Evolutionary conservation across 2,797 vertebrate species (phyloP).

Genomic region (Pipistrellus pipistrellus): DNA sequence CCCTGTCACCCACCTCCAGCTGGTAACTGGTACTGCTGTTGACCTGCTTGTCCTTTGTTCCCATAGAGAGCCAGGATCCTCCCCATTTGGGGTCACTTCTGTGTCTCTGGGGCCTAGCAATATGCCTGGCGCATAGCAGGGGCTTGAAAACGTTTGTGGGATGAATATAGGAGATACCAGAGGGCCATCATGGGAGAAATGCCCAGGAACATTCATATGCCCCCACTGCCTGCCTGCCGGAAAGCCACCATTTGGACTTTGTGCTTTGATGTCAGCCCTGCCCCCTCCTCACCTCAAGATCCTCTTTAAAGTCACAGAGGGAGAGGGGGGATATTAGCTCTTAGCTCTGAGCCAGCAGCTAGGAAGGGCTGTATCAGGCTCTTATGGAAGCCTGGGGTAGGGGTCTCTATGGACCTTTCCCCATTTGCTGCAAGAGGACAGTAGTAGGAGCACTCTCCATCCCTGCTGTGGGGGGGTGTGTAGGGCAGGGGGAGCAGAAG

Average conservation of each 20-base stretch:
- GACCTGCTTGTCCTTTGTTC: background rate
- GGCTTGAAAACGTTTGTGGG: background rate
- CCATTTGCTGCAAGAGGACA: background rate
- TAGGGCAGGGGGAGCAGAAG: no score
- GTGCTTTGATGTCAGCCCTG: background rate
- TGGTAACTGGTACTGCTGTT: no score
- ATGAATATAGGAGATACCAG: background rate
- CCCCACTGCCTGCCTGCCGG: background rate
- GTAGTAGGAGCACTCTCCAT: background rate
- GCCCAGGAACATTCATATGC: background rate
- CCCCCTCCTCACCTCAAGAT: no score
- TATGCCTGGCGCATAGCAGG: no score
- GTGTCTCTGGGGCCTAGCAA: background rate
- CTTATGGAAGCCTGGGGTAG: background rate
- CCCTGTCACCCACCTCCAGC: rapidly evolving
- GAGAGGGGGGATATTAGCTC: background rate
- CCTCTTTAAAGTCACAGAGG: background rate
- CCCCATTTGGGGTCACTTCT: background rate
- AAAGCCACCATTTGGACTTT: background rate
- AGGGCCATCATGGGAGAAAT: background rate
- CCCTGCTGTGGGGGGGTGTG: rapidly evolving
- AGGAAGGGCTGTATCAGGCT: background rate
- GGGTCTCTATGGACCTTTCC: background rate
- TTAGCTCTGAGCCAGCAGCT: background rate
- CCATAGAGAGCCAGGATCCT: background rate